Percentiles rank a stretch among this genome's conserved stretches.
Conservation (phyloP, 2,113 vertebrate species). For the Nesoenas mayeri region DNA sequence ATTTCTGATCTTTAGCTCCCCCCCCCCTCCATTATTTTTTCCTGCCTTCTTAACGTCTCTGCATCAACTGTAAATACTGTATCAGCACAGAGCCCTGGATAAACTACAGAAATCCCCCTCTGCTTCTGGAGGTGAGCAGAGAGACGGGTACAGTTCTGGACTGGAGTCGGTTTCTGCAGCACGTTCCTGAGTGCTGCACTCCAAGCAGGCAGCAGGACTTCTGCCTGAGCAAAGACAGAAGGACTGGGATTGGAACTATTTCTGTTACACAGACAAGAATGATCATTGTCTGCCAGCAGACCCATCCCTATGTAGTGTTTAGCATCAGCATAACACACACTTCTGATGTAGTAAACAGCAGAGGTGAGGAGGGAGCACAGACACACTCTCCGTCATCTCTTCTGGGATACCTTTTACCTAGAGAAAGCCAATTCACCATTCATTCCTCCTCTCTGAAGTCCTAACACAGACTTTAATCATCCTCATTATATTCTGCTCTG, state of each 20-base stretch:
- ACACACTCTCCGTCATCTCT: not conserved
- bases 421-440: not conserved
- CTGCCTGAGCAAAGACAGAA: not conserved
- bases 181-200: rapidly evolving
- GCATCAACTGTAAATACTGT: not conserved
- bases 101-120: not conserved
- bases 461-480: not conserved
- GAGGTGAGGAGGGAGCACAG: not conserved
- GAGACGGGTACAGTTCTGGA: rapidly evolving
- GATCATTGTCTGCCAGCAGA: not conserved
- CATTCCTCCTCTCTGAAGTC: conserved; percentile 30
- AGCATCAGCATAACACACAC: not conserved
- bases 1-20: not conserved
- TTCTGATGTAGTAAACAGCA: not conserved
- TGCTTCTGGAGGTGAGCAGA: not conserved
- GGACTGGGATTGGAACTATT: conserved; percentile 17
- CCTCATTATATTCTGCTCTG: not conserved
- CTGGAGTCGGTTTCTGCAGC: not conserved
- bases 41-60: not conserved
- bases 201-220: not conserved
- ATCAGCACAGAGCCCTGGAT: not conserved
- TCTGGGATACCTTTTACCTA: not conserved
- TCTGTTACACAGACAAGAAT: not conserved
- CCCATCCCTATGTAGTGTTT: not conserved
- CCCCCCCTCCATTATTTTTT: rapidly evolving